phyloP scores from a whole-genome alignment of 2,888 invertebrate genomes.

The Gisinianus flammeolus region DNA sequence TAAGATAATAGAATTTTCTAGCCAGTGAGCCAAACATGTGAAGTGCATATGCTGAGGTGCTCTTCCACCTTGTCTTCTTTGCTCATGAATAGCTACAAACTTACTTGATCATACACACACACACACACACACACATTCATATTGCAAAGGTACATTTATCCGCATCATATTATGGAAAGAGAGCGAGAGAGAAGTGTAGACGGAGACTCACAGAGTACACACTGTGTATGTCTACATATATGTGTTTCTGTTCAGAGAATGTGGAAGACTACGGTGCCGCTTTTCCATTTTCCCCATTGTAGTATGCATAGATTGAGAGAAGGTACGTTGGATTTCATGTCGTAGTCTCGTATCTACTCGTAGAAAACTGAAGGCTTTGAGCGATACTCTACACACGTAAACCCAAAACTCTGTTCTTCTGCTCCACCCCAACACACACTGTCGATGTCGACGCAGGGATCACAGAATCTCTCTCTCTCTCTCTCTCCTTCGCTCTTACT shows the following conservation, averaged over 20 bases:
- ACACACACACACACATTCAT: background rate
- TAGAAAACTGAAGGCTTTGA: background rate
- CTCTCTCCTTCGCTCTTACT: background rate
- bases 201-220: background rate
- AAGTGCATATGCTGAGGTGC: background rate
- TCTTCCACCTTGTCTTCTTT: slow-evolving; percentile 4
- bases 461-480: slow-evolving; percentile 1
- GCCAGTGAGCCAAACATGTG: background rate
- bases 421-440: background rate
- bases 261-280: background rate
- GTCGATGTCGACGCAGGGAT: slow-evolving; percentile 7
- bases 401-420: background rate
- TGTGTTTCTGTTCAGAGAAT: too few species aligned
- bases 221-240: background rate
- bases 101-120: background rate
- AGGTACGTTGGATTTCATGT: background rate
- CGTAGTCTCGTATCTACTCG: background rate
- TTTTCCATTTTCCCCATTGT: slow-evolving; percentile 2
- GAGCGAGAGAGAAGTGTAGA: background rate
- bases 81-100: slow-evolving; percentile 1
- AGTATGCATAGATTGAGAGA: background rate
- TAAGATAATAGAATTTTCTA: slow-evolving; percentile 6
- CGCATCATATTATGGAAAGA: slow-evolving; percentile 4
- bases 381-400: background rate
- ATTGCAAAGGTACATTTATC: slow-evolving; percentile 14